These are phyloP conservation scores for Syritta pipiens DNA, from an alignment of 2,888 invertebrate genomes.

Conservation along the genomic window DNA sequence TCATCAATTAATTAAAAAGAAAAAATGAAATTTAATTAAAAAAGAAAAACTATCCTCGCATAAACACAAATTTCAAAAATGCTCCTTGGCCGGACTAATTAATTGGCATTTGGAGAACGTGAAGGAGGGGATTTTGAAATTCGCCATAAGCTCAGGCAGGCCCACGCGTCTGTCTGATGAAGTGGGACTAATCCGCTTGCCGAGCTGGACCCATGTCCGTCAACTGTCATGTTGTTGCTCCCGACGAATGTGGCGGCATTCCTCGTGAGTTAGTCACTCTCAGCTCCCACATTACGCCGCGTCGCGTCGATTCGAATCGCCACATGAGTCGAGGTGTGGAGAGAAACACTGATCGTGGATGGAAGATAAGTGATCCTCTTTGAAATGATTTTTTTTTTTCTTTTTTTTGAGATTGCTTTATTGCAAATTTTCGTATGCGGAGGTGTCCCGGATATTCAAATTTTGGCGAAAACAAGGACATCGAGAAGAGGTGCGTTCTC, in stretches of 20 bases:
- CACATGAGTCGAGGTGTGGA: no score
- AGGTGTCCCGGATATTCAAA: constrained; percentile 29
- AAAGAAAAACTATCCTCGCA: no score
- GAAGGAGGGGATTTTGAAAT: no score
- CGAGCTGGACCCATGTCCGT: constrained; percentile 17
- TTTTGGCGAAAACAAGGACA: constrained; percentile 24
- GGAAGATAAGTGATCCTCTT: constrained; percentile 55
- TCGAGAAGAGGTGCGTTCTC: neutral
- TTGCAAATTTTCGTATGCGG: no score
- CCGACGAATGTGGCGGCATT: constrained; percentile 17
- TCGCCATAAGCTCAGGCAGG: no score
- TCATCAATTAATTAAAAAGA: constrained; percentile 42
- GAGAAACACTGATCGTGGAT: constrained; percentile 44
- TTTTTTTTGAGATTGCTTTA: no score
- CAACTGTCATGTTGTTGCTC: constrained; percentile 26
- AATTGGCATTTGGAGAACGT: no score
- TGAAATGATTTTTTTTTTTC: constrained; percentile 37
- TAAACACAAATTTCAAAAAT: no score
- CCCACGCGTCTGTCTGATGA: no score
- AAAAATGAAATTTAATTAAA: constrained; percentile 26
- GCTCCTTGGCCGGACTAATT: no score
- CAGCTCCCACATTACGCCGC: constrained; percentile 44
- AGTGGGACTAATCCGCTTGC: no score
- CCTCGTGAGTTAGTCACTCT: constrained; percentile 9
- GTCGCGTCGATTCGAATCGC: no score